These are phyloP conservation scores for Choristoneura fumiferana DNA, from an alignment of 1,140 invertebrate genomes.

Conservation along the genomic window DNA sequence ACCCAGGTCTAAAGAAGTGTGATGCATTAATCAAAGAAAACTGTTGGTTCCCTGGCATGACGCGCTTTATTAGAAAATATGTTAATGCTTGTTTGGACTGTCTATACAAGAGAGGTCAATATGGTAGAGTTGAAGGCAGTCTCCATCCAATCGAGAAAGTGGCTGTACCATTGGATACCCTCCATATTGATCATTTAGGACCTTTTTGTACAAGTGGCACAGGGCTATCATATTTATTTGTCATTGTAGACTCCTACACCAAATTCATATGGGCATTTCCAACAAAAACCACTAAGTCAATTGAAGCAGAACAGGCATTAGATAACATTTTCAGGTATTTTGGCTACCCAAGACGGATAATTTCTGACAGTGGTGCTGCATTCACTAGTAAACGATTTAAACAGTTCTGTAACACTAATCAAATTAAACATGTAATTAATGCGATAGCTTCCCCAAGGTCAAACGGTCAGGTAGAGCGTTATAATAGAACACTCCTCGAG, in stretches of 20 bases:
- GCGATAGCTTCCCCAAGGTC: not conserved
- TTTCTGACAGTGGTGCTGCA: not conserved
- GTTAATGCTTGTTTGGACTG: constrained; percentile 11
- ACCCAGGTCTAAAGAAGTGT: not conserved
- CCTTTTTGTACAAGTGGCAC: constrained; percentile 25
- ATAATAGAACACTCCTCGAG: not conserved
- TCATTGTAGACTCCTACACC: too few species aligned
- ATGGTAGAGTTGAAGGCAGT: constrained; percentile 21
- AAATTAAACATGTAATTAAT: constrained; percentile 5
- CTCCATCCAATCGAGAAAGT: constrained; percentile 26
- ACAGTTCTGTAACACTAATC: not conserved
- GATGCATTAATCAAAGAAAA: not conserved
- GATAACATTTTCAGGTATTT: not conserved
- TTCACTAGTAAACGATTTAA: constrained; percentile 14
- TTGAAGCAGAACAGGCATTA: not conserved
- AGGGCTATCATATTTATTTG: constrained; percentile 20
- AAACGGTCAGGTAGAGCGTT: not conserved
- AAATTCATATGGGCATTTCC: not conserved
- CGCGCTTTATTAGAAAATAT: constrained; percentile 5
- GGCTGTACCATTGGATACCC: constrained; percentile 21
- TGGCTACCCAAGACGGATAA: not conserved
- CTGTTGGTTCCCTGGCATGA: constrained; percentile 18
- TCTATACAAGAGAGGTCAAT: constrained; percentile 1
- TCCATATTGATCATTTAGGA: constrained; percentile 32
- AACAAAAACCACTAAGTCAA: not conserved